These are phyloP conservation scores for Eristalis pertinax DNA, from an alignment of 2,888 invertebrate genomes.

Conservation along the genomic window DNA sequence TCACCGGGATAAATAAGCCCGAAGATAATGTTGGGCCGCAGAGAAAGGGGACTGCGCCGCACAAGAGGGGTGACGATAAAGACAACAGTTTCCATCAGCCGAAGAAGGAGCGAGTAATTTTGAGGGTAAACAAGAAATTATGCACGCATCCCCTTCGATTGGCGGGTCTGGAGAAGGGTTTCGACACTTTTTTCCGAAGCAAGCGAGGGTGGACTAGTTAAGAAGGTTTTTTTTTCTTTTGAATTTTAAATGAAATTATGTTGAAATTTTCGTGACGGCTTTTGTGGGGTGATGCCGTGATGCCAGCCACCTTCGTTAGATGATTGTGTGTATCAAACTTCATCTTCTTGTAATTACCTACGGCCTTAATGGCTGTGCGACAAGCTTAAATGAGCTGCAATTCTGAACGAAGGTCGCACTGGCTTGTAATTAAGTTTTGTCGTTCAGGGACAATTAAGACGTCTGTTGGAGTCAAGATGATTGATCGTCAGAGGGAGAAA, in stretches of 20 bases:
- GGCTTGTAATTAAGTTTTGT: conserved; percentile 56
- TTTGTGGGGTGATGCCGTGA: conserved; percentile 24
- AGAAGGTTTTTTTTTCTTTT: conserved; percentile 19
- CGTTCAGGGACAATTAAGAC: conserved; percentile 58
- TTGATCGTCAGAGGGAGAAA: conserved; percentile 19
- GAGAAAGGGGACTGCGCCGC: conserved; percentile 10
- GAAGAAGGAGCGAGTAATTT: conserved; percentile 70
- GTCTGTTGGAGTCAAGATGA: conserved; percentile 49
- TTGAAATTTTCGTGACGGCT: background rate
- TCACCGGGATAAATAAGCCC: conserved; percentile 50
- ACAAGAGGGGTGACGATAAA: conserved; percentile 52
- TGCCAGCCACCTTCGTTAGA: conserved; percentile 51
- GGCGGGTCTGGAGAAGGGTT: conserved; percentile 24
- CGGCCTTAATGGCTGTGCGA: conserved; percentile 18
- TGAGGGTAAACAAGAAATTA: conserved; percentile 73
- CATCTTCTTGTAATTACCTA: conserved; percentile 42
- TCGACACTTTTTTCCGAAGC: background rate
- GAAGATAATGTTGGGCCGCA: conserved; percentile 45
- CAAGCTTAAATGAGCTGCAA: conserved; percentile 18
- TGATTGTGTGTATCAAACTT: conserved; percentile 37
- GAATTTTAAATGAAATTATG: conserved; percentile 62
- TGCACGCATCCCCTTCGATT: conserved; percentile 68
- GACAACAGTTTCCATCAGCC: conserved; percentile 65
- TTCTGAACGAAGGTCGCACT: conserved; percentile 47
- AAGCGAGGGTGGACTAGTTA: background rate